Evolutionary conservation across 2,797 vertebrate genomes (phyloP).

Genomic region (Columba guinea): DNA sequence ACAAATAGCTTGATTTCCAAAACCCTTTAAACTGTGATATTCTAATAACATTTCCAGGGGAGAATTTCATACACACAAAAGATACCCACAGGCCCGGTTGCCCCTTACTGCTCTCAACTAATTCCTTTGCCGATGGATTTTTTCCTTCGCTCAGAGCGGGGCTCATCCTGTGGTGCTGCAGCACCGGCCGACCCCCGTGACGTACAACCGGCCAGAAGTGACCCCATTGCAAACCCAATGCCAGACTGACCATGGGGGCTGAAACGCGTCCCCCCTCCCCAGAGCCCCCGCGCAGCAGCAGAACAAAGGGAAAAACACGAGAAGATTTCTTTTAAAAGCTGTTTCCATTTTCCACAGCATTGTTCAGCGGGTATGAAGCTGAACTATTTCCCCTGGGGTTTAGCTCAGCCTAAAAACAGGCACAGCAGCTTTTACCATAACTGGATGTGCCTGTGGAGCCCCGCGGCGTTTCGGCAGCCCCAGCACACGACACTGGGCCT

Average conservation of each 20-base stretch:
- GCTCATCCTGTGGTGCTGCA: accelerated
- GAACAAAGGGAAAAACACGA: background rate
- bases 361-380: background rate
- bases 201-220: accelerated
- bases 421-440: conserved; percentile 54
- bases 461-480: accelerated
- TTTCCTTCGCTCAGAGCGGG: background rate
- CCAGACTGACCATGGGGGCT: background rate
- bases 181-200: background rate
- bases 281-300: background rate
- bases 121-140: background rate
- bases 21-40: background rate
- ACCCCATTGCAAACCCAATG: background rate
- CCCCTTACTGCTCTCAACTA: background rate
- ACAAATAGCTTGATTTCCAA: background rate
- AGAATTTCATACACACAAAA: background rate
- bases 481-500: background rate
- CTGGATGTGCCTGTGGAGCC: conserved; percentile 8
- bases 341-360: conserved; percentile 46
- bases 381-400: conserved; percentile 26
- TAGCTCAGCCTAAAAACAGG: conserved; percentile 14
- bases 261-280: accelerated
- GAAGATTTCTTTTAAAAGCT: conserved; percentile 1
- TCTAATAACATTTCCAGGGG: background rate
- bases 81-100: accelerated